A percentile compares a stretch with the other conserved stretches of the same genome.
phyloP scores from a whole-genome alignment of 2,888 invertebrate genomes.

The Agapetus fuscipes region DNA sequence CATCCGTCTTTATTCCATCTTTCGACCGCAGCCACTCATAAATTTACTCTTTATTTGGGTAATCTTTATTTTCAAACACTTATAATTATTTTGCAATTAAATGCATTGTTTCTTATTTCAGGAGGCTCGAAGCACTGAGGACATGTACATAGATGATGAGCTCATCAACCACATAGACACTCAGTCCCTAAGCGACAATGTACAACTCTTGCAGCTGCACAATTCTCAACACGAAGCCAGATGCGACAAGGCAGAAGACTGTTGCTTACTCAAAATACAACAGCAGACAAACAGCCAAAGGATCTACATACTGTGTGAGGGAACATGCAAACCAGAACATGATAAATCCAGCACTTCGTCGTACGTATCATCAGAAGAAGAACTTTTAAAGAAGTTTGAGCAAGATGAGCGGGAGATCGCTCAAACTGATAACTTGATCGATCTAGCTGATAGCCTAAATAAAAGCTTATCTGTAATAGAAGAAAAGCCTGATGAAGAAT shows the following conservation, averaged over 20 bases:
- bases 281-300: constrained; percentile 41
- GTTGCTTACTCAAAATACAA: constrained; percentile 40
- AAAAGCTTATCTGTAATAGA: constrained; percentile 14
- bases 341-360: constrained; percentile 2
- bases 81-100: too few species aligned
- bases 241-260: constrained; percentile 40
- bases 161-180: constrained; percentile 34
- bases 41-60: too few species aligned
- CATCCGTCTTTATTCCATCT: too few species aligned
- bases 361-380: background rate
- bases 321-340: constrained; percentile 27
- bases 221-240: constrained; percentile 41
- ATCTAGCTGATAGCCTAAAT: constrained; percentile 1
- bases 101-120: too few species aligned
- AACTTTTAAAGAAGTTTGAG: too few species aligned
- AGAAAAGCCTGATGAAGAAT: constrained; percentile 15
- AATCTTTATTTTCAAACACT: too few species aligned
- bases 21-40: too few species aligned
- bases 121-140: constrained; percentile 47
- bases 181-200: constrained; percentile 16
- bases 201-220: constrained; percentile 38
- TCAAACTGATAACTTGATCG: constrained; percentile 8
- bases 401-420: constrained; percentile 2
- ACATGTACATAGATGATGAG: constrained; percentile 47
- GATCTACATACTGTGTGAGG: constrained; percentile 37